Evolutionary conservation across 2,113 vertebrate genomes (phyloP).

Genomic region (Eubucco bourcierii): DNA sequence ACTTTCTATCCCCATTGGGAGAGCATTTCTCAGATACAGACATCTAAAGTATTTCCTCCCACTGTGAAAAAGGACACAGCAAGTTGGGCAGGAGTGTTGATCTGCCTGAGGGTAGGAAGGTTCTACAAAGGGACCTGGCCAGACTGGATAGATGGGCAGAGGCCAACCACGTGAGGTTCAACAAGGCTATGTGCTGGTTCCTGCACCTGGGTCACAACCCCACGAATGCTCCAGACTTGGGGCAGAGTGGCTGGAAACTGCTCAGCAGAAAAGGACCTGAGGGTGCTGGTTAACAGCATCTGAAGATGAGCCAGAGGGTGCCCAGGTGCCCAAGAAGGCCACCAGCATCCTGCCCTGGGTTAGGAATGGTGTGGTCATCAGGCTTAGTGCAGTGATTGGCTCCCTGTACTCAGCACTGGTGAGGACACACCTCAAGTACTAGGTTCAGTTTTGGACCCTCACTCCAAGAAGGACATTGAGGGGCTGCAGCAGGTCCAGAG

Average conservation of each 20-base stretch:
- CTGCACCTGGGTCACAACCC: no score
- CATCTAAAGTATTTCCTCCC: neutral
- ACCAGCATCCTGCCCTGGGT: no score
- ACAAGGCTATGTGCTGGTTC: no score
- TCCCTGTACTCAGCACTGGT: neutral
- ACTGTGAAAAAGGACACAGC: neutral
- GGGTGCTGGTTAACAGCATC: no score
- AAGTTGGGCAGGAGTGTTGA: neutral
- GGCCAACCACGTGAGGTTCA: no score
- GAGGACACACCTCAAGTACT: fast-evolving
- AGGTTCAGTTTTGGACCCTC: neutral
- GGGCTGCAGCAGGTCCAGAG: neutral
- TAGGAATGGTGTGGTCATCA: no score
- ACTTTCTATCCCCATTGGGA: neutral
- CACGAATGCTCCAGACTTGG: no score
- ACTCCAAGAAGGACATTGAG: neutral
- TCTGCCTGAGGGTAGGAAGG: neutral
- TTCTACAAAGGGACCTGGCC: no score
- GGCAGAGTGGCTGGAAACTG: neutral
- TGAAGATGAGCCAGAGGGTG: no score
- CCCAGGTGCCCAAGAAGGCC: no score
- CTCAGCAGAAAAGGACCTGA: fast-evolving
- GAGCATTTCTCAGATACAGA: neutral
- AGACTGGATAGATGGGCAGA: no score
- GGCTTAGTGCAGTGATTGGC: neutral